Evolutionary conservation across 53 echinoderm and acorn worm species (phyloP), one percentile per base, ranked within the genome.

Genomic region (Mesocentrotus franciscanus): DNA sequence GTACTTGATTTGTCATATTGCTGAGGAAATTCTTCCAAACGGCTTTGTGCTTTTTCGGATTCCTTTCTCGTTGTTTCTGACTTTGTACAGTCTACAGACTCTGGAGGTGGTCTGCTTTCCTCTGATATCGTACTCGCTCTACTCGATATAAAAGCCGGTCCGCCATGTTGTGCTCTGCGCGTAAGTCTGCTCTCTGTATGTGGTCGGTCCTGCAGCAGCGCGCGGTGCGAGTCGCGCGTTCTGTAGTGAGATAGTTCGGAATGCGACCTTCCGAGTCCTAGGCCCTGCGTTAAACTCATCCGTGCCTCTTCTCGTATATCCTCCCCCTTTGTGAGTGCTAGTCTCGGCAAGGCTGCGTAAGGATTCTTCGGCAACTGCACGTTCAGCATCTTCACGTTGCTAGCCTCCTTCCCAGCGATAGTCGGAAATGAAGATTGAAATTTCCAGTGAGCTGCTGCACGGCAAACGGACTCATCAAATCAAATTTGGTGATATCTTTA

Each of bases 201-300:
- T 66, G 94, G 94, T 61, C 94, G 16, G 66, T 94, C 94, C 13
- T 49, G 76, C 18, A 56, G 56, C 24, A 39, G 33, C n/a, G 36
- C 84, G 78, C 14, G 84, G 9, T 84, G 84, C 55, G 84, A 84
- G 34, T 93, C 94, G 42, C 85, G 94, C n/a, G 85, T 59, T 61
- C 94, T 59, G 85, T 36, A 94, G 85, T 84, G 83, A 24, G 94
- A 94, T 17, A 94, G 55, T n/a, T 94, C 94, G 36, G 94, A 94
- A 56, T 94, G 94, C 14, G 94, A 94, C 14, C 94, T 60, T 36
- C 61, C 0, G 6, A 94, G 64, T 16, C 66, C 81, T 0, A 94
- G 64, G 6, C 66, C 81, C 10, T 36, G 62, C 85, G 64, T 60
- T 22, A 94, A 62, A 35, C 36, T 61, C 76, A 26, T 42, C 78